Evolutionary conservation across 2,888 invertebrate species (phyloP).

Genomic region (Lepidocyrtinus sp.): DNA sequence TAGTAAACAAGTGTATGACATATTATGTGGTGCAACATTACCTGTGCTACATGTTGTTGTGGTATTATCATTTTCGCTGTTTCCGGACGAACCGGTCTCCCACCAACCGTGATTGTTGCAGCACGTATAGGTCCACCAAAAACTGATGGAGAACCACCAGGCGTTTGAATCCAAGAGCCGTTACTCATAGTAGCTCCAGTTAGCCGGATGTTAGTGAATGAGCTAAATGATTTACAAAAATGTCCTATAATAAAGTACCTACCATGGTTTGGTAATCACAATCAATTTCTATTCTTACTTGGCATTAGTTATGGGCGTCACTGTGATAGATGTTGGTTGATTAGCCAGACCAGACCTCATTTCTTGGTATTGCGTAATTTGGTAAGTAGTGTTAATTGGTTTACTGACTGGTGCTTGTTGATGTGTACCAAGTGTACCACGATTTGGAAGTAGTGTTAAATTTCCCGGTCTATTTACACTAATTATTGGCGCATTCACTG

Average conservation of each 20-base stretch:
- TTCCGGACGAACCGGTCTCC: conserved; percentile 64
- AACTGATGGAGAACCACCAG: conserved; percentile 48
- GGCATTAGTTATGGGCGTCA: conserved; percentile 67
- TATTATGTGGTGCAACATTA: conserved; percentile 30
- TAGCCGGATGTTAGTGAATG: conserved; percentile 64
- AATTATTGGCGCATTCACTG: conserved; percentile 62
- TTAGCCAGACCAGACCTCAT: conserved; percentile 57
- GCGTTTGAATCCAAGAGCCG: conserved; percentile 68
- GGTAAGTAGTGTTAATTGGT: conserved; percentile 72
- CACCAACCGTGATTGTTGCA: conserved; percentile 65
- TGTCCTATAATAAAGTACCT: too few species aligned
- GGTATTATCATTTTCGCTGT: conserved; percentile 68
- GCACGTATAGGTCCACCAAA: conserved; percentile 59
- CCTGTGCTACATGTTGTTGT: conserved; percentile 68
- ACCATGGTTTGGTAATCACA: too few species aligned
- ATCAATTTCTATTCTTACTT: too few species aligned
- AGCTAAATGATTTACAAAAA: too few species aligned
- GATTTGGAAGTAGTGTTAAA: conserved; percentile 66
- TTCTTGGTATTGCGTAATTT: conserved; percentile 72
- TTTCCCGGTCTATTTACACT: conserved; percentile 66
- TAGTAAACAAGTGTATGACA: neutral
- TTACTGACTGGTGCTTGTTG: conserved; percentile 70
- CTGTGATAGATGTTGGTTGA: conserved; percentile 68
- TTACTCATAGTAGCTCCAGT: conserved; percentile 64
- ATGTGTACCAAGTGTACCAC: conserved; percentile 74